Percentiles rank a stretch among this genome's conserved stretches.
Conservation (phyloP, 2,888 invertebrate species). For the Cataglyphis livida region DNA sequence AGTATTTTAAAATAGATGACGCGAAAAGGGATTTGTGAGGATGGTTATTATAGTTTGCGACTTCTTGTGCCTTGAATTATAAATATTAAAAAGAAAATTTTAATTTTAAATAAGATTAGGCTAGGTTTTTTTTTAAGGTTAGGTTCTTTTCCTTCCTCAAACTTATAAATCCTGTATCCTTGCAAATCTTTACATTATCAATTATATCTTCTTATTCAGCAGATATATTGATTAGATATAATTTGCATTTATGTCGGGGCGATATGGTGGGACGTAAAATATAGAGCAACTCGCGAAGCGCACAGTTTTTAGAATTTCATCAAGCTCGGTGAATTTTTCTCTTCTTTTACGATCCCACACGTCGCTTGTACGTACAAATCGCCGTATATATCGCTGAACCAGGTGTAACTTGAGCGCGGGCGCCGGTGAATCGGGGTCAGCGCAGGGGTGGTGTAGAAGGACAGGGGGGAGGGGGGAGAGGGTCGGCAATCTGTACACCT, state of each 20-base stretch:
- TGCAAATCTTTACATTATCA: background rate
- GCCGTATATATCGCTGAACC: conserved; percentile 32
- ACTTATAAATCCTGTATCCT: background rate
- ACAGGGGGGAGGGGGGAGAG: no score
- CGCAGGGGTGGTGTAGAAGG: background rate
- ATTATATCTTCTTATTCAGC: background rate
- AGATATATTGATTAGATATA: background rate
- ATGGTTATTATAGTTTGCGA: background rate
- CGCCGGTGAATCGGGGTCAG: conserved; percentile 36
- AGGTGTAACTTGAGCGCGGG: conserved; percentile 31
- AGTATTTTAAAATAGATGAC: background rate
- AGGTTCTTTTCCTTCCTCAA: background rate
- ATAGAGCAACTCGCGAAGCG: background rate
- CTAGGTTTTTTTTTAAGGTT: no score
- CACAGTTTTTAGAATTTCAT: conserved; percentile 6
- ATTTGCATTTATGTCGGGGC: background rate
- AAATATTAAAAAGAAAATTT: background rate
- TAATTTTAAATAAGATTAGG: background rate
- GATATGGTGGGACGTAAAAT: background rate
- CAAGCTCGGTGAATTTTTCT: background rate
- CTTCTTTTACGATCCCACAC: background rate
- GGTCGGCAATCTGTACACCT: conserved; percentile 16
- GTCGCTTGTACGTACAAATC: conserved; percentile 38
- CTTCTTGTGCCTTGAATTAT: background rate
- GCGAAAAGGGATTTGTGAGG: background rate